A percentile compares a stretch with the other conserved stretches of the same genome.
Evolutionary conservation across 2,113 vertebrate species (phyloP).

Genomic region (Merops nubicus): DNA sequence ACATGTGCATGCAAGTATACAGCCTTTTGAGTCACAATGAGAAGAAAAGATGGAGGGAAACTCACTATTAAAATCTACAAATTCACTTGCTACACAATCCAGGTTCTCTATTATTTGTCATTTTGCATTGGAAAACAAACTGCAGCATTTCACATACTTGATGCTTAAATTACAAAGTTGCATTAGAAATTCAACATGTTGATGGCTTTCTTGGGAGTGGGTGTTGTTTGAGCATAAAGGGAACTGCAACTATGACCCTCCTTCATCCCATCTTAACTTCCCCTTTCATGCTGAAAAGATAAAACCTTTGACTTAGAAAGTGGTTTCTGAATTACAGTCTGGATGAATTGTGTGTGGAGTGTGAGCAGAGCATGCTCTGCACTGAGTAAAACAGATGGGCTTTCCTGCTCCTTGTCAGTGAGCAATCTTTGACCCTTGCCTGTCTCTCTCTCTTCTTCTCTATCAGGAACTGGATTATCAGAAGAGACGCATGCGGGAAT

Average conservation of each 20-base stretch:
- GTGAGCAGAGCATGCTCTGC: background rate
- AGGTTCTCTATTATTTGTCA: background rate
- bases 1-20: background rate
- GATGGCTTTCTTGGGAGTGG: background rate
- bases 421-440: background rate
- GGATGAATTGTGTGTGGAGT: background rate
- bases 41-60: background rate
- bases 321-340: background rate
- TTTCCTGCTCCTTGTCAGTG: background rate
- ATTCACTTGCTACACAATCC: background rate
- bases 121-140: background rate
- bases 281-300: fast-evolving
- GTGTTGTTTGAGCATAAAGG: background rate
- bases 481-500: slow-evolving; percentile 82
- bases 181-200: background rate
- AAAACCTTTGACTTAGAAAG: background rate
- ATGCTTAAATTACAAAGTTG: background rate
- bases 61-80: background rate
- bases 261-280: background rate
- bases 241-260: background rate
- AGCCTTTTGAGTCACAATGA: background rate
- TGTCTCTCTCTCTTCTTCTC: background rate
- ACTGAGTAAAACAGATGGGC: background rate
- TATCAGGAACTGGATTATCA: slow-evolving; percentile 93
- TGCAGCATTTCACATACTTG: background rate